Base-by-base conservation (phyloP, 2,888 invertebrate species). In the Phyto melanocephala region DNA sequence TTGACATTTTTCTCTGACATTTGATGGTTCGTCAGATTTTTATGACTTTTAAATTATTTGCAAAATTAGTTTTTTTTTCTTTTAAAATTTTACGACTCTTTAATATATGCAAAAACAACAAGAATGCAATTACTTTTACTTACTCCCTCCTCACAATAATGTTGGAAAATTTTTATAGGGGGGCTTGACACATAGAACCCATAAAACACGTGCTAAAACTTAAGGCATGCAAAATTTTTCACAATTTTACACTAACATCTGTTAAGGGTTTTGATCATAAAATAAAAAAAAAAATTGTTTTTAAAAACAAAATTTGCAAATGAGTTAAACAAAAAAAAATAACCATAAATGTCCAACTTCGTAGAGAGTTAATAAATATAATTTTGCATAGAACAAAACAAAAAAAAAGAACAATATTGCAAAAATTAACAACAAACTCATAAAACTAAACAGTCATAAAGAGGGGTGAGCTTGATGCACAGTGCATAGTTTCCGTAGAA, bases 41-140 rank as follows among this genome's bases (percentile, higher is more conserved):
- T 81, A 77, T 77, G 40, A 37, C 75, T 56, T 76, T 71, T 62
- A 79, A 82, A 82, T 82, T 82, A 79, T 82, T 71, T 75, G 79
- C 79, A 47, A 79, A 82, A 82, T 77, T 72, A 72, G 58, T 65
- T 79, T 81, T 79, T 65, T 79, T 81, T 79, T 67, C 54, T 60
- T 67, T 75, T 58, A 67, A 58, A 75, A 6, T 67, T 75, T 85
- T 83, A 85, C 79, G 84, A 74, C 45, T 70, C 80, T 85, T 85
- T 85, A 85, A 85, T 85, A 62, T 83, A 85, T 84, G 83, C 84
- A 60, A 79, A 83, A 80, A 52, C 33, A 58, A 60, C 15, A 33
- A 15, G 28, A 70, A 42, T 52, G 75, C 60, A 82, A 79, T 82
- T 79, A 76, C 79, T 67, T 40, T 63, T 20, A 79, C 56, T 47